These are phyloP conservation scores for Drosophila serrata DNA, from an alignment of 1,140 invertebrate species.

Conservation along the genomic window DNA sequence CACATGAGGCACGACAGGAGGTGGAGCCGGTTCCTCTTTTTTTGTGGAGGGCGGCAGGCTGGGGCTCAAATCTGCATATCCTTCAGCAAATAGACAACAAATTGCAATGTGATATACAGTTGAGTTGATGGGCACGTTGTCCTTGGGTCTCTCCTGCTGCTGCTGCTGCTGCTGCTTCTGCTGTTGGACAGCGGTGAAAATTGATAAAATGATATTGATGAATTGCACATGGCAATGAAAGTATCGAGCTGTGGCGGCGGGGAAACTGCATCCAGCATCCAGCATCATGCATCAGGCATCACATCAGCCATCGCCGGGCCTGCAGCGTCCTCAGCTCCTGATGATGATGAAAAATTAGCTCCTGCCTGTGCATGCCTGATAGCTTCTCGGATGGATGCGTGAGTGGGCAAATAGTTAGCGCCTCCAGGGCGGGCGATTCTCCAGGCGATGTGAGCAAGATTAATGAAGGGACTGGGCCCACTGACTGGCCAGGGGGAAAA, in stretches of 20 bases:
- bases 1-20: constrained; percentile 70
- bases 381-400: constrained; percentile 55
- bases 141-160: constrained; percentile 43
- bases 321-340: constrained; percentile 67
- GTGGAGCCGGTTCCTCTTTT: constrained; percentile 7
- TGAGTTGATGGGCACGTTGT: constrained; percentile 67
- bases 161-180: constrained; percentile 66
- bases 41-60: constrained; percentile 5
- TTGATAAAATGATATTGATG: constrained; percentile 85
- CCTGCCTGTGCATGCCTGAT: constrained; percentile 46
- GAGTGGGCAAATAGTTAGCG: constrained; percentile 59
- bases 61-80: constrained; percentile 75
- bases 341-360: constrained; percentile 81
- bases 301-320: constrained; percentile 33
- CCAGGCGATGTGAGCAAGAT: constrained; percentile 69
- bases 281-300: constrained; percentile 13
- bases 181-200: constrained; percentile 80
- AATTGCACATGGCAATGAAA: constrained; percentile 81
- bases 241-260: constrained; percentile 16
- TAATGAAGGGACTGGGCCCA: constrained; percentile 61
- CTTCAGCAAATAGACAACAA: constrained; percentile 84
- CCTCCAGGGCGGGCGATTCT: constrained; percentile 39
- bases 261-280: constrained; percentile 13
- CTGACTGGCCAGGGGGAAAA: background rate
- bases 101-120: constrained; percentile 83